Conservation (phyloP, 2,797 vertebrate genomes). For the Pygocentrus nattereri region DNA sequence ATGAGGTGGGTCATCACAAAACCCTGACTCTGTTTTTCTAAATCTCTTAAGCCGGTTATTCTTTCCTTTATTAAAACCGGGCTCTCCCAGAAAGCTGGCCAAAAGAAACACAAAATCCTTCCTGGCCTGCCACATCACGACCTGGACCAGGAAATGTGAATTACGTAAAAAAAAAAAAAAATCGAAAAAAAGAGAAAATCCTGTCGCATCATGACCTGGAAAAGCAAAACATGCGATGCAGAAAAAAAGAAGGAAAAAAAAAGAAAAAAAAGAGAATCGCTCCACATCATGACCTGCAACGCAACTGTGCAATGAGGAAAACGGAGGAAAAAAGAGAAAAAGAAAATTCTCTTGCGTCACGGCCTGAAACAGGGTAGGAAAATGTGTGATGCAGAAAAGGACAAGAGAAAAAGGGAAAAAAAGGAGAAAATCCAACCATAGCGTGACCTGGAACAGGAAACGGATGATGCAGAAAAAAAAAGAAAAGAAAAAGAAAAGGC, state of each 20-base stretch:
- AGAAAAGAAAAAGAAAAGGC: background rate
- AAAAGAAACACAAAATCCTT: constrained; percentile 18
- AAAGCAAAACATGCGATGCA: background rate
- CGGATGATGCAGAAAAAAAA: background rate
- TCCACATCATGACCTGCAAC: constrained; percentile 31
- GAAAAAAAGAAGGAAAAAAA: background rate
- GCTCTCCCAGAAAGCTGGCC: constrained; percentile 36
- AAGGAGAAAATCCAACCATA: background rate
- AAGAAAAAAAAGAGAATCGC: background rate
- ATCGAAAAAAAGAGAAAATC: background rate
- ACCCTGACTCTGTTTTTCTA: constrained; percentile 6
- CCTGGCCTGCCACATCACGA: constrained; percentile 30
- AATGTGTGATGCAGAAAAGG: background rate
- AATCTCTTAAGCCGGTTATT: constrained; percentile 53
- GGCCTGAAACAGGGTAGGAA: background rate
- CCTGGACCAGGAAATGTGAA: constrained; percentile 23
- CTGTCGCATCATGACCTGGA: background rate
- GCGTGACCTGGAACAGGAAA: background rate
- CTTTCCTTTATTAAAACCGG: background rate
- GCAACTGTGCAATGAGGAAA: no score
- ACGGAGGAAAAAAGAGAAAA: background rate
- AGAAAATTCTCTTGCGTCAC: background rate
- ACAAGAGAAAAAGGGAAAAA: background rate
- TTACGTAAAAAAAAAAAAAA: background rate
- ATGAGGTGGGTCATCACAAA: background rate